phyloP scores from a whole-genome alignment of 2,888 invertebrate genomes.

The Cheilosia vulpina region DNA sequence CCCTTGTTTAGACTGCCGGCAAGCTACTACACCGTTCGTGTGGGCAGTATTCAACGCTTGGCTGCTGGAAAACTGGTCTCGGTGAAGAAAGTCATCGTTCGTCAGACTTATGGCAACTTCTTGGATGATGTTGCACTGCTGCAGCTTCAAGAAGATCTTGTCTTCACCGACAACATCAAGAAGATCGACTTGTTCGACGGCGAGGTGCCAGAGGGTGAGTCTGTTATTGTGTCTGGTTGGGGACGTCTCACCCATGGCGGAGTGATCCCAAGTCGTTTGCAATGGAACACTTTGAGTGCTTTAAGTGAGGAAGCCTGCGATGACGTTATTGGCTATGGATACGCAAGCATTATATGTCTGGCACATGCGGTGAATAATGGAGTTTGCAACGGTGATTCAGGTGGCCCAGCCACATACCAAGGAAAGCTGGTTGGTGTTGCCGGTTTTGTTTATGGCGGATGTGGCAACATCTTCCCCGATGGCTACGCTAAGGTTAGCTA shows the following conservation, averaged over 20 bases:
- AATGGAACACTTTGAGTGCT: conserved; percentile 78
- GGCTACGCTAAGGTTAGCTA: conserved; percentile 78
- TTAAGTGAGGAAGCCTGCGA: conserved; percentile 77
- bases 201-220: conserved; percentile 75
- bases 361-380: conserved; percentile 78
- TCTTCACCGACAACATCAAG: conserved; percentile 75
- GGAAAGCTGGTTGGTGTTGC: conserved; percentile 78
- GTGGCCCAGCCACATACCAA: conserved; percentile 78
- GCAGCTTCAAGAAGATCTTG: conserved; percentile 74
- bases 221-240: conserved; percentile 80
- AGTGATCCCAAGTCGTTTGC: conserved; percentile 77
- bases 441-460: conserved; percentile 79
- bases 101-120: conserved; percentile 80
- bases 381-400: conserved; percentile 81
- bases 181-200: conserved; percentile 76
- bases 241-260: conserved; percentile 78
- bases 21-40: conserved; percentile 76
- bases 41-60: conserved; percentile 80
- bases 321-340: conserved; percentile 78
- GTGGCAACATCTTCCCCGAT: conserved; percentile 81
- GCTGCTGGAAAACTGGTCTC: conserved; percentile 79
- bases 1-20: conserved; percentile 74
- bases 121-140: conserved; percentile 80
- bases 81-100: conserved; percentile 77
- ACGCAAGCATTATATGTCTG: conserved; percentile 79